Conservation (phyloP, 2,888 invertebrate genomes). For the Escarpia spicata region DNA sequence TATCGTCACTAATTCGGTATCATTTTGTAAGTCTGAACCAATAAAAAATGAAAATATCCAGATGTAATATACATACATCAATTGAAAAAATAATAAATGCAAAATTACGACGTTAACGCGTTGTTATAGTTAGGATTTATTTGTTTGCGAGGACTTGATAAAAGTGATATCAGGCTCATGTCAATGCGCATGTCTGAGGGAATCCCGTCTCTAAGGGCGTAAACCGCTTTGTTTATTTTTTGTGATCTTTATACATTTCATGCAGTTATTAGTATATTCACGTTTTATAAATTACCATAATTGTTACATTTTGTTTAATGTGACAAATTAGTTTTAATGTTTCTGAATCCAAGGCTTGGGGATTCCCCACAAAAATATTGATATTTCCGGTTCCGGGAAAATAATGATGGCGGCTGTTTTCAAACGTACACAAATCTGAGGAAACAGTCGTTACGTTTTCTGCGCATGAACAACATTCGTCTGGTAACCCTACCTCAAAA, state of each 20-base stretch:
- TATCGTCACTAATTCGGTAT: background rate
- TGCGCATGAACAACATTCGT: slow-evolving; percentile 19
- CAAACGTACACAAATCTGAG: slow-evolving; percentile 29
- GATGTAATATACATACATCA: background rate
- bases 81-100: background rate
- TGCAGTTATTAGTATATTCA: background rate
- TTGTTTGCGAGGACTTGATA: background rate
- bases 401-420: slow-evolving; percentile 39
- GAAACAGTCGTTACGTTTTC: background rate
- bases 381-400: slow-evolving; percentile 31
- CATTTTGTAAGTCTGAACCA: background rate
- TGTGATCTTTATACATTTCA: background rate
- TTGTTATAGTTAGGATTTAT: slow-evolving; percentile 19
- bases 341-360: slow-evolving; percentile 28
- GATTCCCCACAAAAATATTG: slow-evolving; percentile 21
- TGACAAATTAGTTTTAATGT: background rate
- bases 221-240: slow-evolving; percentile 28
- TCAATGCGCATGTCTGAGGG: slow-evolving; percentile 33
- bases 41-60: background rate
- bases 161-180: slow-evolving; percentile 20
- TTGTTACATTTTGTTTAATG: background rate
- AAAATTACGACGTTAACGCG: background rate
- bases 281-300: background rate
- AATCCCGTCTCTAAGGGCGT: slow-evolving; percentile 40
- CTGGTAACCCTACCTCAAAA: slow-evolving; percentile 34